Conservation (phyloP, 2,113 vertebrate genomes). For the Petrocephalus zakoni region DNA sequence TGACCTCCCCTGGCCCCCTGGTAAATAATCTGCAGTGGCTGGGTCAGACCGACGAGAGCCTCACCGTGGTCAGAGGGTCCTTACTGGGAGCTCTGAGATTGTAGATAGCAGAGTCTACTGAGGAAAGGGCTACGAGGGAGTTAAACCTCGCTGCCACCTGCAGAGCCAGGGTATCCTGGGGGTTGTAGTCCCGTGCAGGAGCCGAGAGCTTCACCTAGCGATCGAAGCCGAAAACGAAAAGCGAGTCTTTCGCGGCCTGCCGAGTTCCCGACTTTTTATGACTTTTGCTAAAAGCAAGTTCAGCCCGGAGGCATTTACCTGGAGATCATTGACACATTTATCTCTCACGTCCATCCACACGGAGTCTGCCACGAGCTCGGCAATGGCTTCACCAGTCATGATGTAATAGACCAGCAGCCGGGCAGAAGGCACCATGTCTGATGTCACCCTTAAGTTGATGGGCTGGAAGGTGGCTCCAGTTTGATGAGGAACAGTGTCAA, state of each 20-base stretch:
- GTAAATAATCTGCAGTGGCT: not conserved
- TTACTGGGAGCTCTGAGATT: constrained; percentile 52
- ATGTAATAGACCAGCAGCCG: constrained; percentile 86
- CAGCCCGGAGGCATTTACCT: constrained; percentile 50
- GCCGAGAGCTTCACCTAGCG: constrained; percentile 62
- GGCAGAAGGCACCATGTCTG: constrained; percentile 80
- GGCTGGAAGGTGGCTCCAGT: constrained; percentile 48
- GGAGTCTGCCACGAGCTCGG: constrained; percentile 85
- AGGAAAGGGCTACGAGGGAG: constrained; percentile 73
- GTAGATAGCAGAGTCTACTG: constrained; percentile 72
- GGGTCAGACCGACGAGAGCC: not conserved
- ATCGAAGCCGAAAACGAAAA: not conserved
- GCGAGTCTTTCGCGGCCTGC: not conserved
- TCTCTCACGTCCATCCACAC: constrained; percentile 76
- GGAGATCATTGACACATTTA: constrained; percentile 72
- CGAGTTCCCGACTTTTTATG: not conserved
- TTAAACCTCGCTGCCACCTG: constrained; percentile 51
- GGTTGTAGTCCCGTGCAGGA: constrained; percentile 40
- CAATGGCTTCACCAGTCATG: constrained; percentile 62
- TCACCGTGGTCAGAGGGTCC: constrained; percentile 53
- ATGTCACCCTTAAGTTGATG: constrained; percentile 68
- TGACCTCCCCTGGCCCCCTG: not conserved
- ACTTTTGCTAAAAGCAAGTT: not conserved
- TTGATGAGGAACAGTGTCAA: constrained; percentile 49
- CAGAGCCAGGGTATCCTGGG: constrained; percentile 58